Evolutionary conservation across 2,888 invertebrate genomes (phyloP), one percentile per base, ranked within the genome.

Genomic region (Coleophora deauratella): DNA sequence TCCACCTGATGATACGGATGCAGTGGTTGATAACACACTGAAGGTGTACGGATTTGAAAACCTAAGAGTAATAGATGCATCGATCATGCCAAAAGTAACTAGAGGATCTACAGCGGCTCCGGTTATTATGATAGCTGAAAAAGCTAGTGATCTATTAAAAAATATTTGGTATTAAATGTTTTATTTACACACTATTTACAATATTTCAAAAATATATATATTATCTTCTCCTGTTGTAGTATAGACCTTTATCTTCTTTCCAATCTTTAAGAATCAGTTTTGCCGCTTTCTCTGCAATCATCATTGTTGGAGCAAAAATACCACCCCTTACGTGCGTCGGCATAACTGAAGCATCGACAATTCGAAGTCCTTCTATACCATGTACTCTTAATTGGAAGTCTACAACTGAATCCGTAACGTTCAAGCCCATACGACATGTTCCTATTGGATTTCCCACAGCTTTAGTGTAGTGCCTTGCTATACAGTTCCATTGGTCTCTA

Each of bases 61-160:
- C 50, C 60, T 85, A 44, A 64, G 85, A 62, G 65, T 85, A 31
- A 75, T 70, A 1, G 85, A 85, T 47, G 77, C 84, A 32, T 84
- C 85, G 2, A 66, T 84, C 32, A 82, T 85, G 45, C 85, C 85
- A 13, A 82, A 76, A 57, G 73, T 85, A 56, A 73, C 78, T 0
- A 66, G 85, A 54, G 85, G 84, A 1, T 75, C 82, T 1, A 82
- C 79, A 7, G 74, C 79, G 3, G 85, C 84, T 2, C 77, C 85
- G 27, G 81, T 85, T 15, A 71, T 84, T 47, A 85, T 85, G 85
- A 81, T 85, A 58, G 84, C 82, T 52, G 85, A 85, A 72, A 85
- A 81, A 63, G 82, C 71, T 2, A 81, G 82, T 61, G 81, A 82
- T 55, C 59, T 79, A 67, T 84, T 85, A 63, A 85, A 84, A 78